Evolutionary conservation across 2,888 invertebrate species (phyloP).

Genomic region (Geophilus truncorum): DNA sequence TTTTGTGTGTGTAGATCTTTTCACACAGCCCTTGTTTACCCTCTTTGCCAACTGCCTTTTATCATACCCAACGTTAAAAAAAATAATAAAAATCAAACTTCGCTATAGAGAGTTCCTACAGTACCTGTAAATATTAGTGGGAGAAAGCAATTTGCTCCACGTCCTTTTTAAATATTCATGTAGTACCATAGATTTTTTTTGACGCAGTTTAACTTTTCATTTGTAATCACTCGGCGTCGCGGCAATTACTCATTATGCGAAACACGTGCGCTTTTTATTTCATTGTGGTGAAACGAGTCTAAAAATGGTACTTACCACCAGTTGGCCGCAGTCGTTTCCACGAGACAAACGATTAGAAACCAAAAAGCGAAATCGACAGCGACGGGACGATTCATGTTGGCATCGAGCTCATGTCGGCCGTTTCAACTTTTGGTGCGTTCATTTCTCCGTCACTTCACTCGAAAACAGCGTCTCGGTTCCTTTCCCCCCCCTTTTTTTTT

Average conservation of each 20-base stretch:
- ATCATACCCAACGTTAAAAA: background rate
- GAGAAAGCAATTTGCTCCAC: background rate
- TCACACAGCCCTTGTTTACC: background rate
- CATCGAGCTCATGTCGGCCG: slow-evolving; percentile 9
- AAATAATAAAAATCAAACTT: no score
- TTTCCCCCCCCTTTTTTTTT: background rate
- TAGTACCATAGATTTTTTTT: background rate
- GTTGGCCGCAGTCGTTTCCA: background rate
- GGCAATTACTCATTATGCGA: background rate
- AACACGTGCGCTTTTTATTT: background rate
- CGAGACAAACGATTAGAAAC: background rate
- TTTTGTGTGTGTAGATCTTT: no score
- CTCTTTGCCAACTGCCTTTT: background rate
- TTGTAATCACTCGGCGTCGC: background rate
- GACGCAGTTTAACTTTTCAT: background rate
- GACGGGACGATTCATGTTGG: slow-evolving; percentile 21
- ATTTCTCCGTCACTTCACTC: background rate
- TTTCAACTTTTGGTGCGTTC: background rate
- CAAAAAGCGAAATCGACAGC: background rate
- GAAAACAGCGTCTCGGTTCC: background rate
- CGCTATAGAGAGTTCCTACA: no score
- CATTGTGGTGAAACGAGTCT: background rate
- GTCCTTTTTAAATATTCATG: background rate
- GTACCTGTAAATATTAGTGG: no score
- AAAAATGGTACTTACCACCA: slow-evolving; percentile 20